Percentiles rank a stretch among this genome's conserved stretches.
Conservation (phyloP, 2,113 vertebrate species). For the Pygoscelis adeliae region DNA sequence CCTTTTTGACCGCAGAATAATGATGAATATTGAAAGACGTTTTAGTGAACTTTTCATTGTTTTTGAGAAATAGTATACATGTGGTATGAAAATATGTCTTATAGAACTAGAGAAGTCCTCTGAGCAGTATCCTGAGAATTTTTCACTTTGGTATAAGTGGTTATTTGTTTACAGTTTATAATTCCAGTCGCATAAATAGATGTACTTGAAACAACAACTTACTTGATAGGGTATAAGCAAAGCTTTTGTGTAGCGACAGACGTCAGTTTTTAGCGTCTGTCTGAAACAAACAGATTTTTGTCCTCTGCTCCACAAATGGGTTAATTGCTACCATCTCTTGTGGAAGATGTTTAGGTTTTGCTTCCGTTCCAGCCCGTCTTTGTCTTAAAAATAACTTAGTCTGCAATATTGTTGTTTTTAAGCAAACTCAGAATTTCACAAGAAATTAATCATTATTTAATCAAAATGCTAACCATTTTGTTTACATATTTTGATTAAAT, state of each 20-base stretch:
- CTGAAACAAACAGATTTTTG: neutral
- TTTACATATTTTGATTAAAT: neutral
- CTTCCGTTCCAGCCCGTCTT: neutral
- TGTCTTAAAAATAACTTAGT: neutral
- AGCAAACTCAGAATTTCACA: neutral
- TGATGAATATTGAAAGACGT: neutral
- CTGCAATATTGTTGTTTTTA: neutral
- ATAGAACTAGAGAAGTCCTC: neutral
- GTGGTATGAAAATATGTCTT: neutral
- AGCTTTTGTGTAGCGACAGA: neutral
- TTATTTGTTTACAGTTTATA: neutral
- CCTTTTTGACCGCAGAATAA: neutral
- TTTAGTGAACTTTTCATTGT: neutral
- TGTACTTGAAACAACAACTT: neutral
- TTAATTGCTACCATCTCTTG: neutral
- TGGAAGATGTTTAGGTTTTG: neutral
- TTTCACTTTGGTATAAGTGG: neutral
- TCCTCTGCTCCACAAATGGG: neutral
- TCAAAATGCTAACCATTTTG: fast-evolving
- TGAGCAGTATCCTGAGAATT: neutral
- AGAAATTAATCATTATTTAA: neutral
- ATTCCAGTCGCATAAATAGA: neutral
- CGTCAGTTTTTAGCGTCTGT: neutral
- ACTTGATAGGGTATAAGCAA: neutral
- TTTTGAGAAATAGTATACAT: neutral